phyloP scores from a whole-genome alignment of 2,888 invertebrate species.

The Priocnemis perturbator region DNA sequence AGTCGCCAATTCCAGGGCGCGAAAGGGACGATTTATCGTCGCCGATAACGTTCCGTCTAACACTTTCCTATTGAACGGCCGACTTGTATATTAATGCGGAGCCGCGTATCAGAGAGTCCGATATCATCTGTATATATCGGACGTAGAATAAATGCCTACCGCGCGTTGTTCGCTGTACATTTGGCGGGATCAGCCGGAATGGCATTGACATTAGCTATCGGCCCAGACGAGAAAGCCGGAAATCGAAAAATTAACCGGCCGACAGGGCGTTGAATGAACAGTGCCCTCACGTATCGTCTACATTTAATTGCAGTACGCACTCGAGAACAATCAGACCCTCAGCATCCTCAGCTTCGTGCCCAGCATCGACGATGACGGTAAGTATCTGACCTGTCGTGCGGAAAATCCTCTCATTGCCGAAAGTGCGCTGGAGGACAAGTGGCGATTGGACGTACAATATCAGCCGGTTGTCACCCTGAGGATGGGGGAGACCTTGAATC shows the following conservation, averaged over 20 bases:
- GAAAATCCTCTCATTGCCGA: slow-evolving; percentile 91
- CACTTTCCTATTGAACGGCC: too few species aligned
- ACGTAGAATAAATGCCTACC: too few species aligned
- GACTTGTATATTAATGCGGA: too few species aligned
- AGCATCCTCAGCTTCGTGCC: slow-evolving; percentile 91
- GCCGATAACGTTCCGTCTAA: too few species aligned
- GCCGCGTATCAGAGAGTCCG: too few species aligned
- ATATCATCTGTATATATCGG: too few species aligned
- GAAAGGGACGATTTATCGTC: too few species aligned
- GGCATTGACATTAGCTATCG: neutral
- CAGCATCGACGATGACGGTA: slow-evolving; percentile 91
- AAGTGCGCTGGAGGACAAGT: slow-evolving; percentile 90
- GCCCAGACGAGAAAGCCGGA: neutral
- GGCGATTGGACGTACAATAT: slow-evolving; percentile 92
- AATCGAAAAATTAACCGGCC: neutral
- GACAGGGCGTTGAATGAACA: neutral
- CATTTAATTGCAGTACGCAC: slow-evolving; percentile 81
- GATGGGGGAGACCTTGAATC: slow-evolving; percentile 90
- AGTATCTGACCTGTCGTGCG: slow-evolving; percentile 91
- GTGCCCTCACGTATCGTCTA: slow-evolving; percentile 1
- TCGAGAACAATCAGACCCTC: slow-evolving; percentile 86
- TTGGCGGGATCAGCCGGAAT: too few species aligned
- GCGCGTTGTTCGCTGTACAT: too few species aligned
- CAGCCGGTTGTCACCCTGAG: slow-evolving; percentile 89
- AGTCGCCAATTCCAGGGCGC: too few species aligned